phyloP scores from a whole-genome alignment of 2,797 vertebrate species.

The Craterocephalus amniculus region DNA sequence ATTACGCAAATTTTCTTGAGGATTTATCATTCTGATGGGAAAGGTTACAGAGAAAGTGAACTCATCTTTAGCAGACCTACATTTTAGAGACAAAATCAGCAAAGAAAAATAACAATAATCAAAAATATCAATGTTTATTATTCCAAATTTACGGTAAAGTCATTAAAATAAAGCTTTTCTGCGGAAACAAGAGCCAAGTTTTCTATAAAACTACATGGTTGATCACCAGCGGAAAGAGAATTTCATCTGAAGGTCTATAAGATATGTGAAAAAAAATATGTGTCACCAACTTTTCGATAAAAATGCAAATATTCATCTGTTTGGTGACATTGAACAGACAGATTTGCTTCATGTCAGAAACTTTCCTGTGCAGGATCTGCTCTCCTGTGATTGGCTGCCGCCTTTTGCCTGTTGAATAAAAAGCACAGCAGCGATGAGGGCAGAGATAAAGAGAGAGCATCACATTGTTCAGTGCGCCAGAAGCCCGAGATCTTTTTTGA shows the following conservation, averaged over 20 bases:
- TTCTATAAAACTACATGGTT: neutral
- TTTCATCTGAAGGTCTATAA: neutral
- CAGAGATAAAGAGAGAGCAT: constrained; percentile 57
- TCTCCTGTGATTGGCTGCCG: constrained; percentile 91
- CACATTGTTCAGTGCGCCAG: constrained; percentile 83
- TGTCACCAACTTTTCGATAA: neutral
- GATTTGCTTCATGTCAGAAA: constrained; percentile 16
- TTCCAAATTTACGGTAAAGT: neutral
- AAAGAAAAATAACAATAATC: no score
- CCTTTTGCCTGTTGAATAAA: constrained; percentile 93
- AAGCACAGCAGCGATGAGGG: constrained; percentile 82
- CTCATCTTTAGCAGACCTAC: no score
- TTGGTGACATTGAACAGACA: neutral
- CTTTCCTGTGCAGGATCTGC: constrained; percentile 61
- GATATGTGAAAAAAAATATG: no score
- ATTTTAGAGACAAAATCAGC: no score
- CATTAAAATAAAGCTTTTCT: neutral
- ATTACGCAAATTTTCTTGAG: no score
- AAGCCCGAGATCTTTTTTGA: constrained; percentile 69
- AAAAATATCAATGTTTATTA: neutral
- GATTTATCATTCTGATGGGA: no score
- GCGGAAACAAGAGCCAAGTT: neutral
- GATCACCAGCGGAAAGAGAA: neutral
- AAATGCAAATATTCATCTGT: neutral
- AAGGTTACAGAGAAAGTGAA: no score